Evolutionary conservation across 2,797 vertebrate species (phyloP).

Genomic region (Rousettus madagascariensis): DNA sequence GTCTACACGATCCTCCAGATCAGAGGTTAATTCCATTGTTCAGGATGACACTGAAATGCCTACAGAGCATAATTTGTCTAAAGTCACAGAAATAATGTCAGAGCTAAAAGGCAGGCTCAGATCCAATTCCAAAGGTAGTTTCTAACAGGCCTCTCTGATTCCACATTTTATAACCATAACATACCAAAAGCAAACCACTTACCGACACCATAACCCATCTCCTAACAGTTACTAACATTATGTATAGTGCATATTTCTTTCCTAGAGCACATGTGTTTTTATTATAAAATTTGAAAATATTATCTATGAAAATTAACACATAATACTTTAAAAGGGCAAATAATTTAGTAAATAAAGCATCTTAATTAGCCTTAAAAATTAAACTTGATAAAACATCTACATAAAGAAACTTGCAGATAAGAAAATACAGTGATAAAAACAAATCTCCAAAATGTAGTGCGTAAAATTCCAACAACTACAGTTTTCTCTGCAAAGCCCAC

Average conservation of each 20-base stretch:
- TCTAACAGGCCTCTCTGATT: neutral
- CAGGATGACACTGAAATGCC: neutral
- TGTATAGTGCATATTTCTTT: neutral
- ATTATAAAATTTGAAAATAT: conserved; percentile 10
- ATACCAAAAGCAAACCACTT: neutral
- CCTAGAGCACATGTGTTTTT: neutral
- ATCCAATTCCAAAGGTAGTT: neutral
- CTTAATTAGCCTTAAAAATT: neutral
- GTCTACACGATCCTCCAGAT: neutral
- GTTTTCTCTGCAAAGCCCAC: neutral
- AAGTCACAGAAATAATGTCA: neutral
- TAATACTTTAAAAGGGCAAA: conserved; percentile 26
- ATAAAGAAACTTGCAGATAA: neutral
- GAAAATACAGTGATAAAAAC: neutral
- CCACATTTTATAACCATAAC: neutral
- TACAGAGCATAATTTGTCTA: neutral
- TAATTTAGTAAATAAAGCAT: neutral
- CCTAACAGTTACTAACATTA: neutral
- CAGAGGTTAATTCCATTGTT: neutral
- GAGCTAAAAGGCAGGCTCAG: neutral
- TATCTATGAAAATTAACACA: neutral
- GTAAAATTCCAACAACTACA: neutral
- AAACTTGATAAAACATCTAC: neutral
- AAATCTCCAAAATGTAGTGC: neutral
- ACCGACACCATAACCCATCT: neutral